These are phyloP conservation scores for Drosophila austrosaltans DNA, from an alignment of 2,888 invertebrate species.

Conservation along the genomic window DNA sequence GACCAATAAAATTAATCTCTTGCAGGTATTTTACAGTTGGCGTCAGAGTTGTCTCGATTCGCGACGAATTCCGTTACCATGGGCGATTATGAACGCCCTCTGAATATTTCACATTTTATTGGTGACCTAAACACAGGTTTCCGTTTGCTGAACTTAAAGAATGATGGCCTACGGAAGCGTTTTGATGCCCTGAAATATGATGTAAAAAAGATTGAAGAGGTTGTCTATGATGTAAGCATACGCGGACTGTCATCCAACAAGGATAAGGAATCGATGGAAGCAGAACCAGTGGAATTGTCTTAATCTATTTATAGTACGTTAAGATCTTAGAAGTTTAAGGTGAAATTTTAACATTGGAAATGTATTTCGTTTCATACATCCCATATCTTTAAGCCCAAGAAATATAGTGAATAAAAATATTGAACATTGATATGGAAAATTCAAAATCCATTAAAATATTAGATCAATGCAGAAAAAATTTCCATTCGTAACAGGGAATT, in stretches of 20 bases:
- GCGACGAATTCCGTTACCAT: constrained; percentile 93
- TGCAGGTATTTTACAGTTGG: constrained; percentile 90
- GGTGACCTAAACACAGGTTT: constrained; percentile 95
- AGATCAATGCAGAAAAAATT: neutral
- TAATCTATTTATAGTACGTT: constrained; percentile 18
- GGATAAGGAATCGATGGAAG: constrained; percentile 30
- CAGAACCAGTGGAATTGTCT: constrained; percentile 15
- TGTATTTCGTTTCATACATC: constrained; percentile 25
- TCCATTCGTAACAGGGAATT: too few relatives aligned
- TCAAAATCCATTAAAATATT: neutral
- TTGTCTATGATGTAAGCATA: constrained; percentile 93
- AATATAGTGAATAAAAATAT: neutral
- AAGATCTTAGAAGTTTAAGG: constrained; percentile 16
- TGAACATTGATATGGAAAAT: neutral
- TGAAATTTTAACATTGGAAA: constrained; percentile 23
- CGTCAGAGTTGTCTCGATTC: constrained; percentile 92
- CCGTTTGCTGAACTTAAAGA: constrained; percentile 94
- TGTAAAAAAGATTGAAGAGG: constrained; percentile 96
- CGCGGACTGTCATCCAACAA: constrained; percentile 86
- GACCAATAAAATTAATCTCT: too few relatives aligned
- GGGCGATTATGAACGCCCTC: constrained; percentile 91
- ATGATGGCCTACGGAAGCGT: constrained; percentile 92
- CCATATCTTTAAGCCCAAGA: neutral
- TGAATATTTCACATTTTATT: constrained; percentile 93
- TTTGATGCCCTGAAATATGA: constrained; percentile 96